Percentiles rank a stretch among this genome's conserved stretches.
phyloP scores from a whole-genome alignment of 2,888 invertebrate genomes.

The Malthinus flaveolus region DNA sequence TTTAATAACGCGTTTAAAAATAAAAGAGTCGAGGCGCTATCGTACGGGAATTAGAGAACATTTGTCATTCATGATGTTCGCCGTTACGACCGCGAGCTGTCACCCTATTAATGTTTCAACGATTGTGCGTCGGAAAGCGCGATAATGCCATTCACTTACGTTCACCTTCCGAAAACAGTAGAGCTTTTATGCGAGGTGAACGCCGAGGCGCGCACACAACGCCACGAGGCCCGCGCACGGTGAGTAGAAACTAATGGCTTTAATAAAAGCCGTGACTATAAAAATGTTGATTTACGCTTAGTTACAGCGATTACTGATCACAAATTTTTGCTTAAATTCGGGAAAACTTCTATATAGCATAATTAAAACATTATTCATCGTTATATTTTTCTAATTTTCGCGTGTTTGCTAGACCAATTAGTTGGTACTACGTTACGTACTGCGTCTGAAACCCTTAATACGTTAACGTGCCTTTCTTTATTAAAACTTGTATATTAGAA shows the following conservation, averaged over 20 bases:
- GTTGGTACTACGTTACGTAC: conserved; percentile 11
- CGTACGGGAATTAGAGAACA: conserved; percentile 42
- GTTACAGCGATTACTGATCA: conserved; percentile 53
- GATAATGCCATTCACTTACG: conserved; percentile 37
- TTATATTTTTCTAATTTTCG: conserved; percentile 40
- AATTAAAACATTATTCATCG: conserved; percentile 54
- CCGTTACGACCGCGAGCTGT: conserved; percentile 30
- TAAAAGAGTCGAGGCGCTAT: conserved; percentile 37
- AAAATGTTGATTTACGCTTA: conserved; percentile 57
- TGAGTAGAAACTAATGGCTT: conserved; percentile 54
- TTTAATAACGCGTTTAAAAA: conserved; percentile 44
- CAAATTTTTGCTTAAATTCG: conserved; percentile 52
- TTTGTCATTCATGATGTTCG: conserved; percentile 42
- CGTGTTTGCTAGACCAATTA: conserved; percentile 26
- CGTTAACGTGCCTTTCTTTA: conserved; percentile 12
- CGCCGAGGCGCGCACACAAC: conserved; percentile 45
- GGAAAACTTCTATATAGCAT: conserved; percentile 50
- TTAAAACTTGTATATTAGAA: conserved; percentile 18
- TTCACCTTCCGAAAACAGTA: conserved; percentile 40
- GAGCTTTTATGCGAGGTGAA: conserved; percentile 46
- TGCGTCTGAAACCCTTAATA: conserved; percentile 9
- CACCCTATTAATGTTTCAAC: conserved; percentile 39
- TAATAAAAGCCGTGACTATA: conserved; percentile 56
- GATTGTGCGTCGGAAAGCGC: conserved; percentile 38
- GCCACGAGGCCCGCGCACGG: conserved; percentile 43